phyloP scores from a whole-genome alignment of 2,113 vertebrate species.

The Cephalopholis sonnerati region DNA sequence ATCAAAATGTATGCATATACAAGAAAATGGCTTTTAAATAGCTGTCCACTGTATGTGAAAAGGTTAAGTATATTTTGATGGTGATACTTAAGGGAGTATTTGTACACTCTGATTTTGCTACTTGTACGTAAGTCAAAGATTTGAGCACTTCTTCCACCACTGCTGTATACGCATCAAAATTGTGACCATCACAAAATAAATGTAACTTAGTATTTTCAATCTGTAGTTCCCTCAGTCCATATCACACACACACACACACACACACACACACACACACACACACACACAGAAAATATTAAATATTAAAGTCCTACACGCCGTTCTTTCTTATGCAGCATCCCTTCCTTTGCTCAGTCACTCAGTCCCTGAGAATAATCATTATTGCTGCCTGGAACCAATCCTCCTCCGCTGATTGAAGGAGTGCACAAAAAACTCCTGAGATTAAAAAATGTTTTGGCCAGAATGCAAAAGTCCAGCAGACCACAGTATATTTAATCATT shows the following conservation, averaged over 20 bases:
- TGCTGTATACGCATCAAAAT: neutral
- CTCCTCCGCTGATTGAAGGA: constrained; percentile 16
- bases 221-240: neutral
- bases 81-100: no score
- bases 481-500: constrained; percentile 34
- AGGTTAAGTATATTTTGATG: no score
- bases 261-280: no score
- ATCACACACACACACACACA: no score
- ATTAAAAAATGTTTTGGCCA: constrained; percentile 16
- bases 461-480: neutral
- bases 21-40: no score
- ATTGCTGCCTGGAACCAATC: constrained; percentile 10
- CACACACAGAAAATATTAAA: no score
- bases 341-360: neutral
- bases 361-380: constrained; percentile 1
- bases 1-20: no score
- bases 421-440: constrained; percentile 3
- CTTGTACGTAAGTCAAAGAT: no score
- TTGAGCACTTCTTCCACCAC: neutral
- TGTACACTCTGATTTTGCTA: no score
- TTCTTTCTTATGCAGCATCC: neutral
- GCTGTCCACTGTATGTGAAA: no score
- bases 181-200: neutral
- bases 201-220: neutral
- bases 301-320: neutral